Evolutionary conservation across 2,888 invertebrate species (phyloP), one percentile per base, ranked within the genome.

Genomic region (Ormyrus rosae): DNA sequence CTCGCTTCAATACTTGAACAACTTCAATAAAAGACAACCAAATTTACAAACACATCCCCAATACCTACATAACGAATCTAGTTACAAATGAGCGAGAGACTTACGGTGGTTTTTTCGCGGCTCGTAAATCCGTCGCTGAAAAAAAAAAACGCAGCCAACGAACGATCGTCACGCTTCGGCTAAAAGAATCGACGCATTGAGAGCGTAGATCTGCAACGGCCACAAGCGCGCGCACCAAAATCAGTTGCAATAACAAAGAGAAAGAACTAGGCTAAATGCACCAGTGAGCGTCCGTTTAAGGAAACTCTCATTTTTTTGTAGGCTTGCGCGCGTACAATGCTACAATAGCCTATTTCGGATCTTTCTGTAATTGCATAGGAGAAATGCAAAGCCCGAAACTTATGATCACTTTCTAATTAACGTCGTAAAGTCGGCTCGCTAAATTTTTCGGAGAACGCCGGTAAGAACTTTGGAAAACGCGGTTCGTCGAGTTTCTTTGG

Each of bases 71-170:
- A 0, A 34, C 34, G 13, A n/a, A n/a, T 50, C 50, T 13, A 55
- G 56, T 64, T 48, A 72, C 46, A 51, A 72, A 53, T 53, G 56
- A 46, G 45, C 34, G 34, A 8, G 8, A 64, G 64, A 64, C 64
- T 73, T 64, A 73, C 55, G 73, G 56, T 56, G 64, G 65, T 53
- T 56, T 34, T 64, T 73, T 73, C 73, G 13, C 48, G 65, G 73
- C 65, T 74, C 74, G 65, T 67, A 74, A 74, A 48, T 5, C 8
- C 19, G 46, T 10, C 10, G 13, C 6, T 3, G 48, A 8, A 50
- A 60, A 71, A n/a, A 11, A 19, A 60, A 34, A 71, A 70, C 13
- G 56, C 34, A 34, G 4, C 34, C 34, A 70, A 48, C 7, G 58
- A 56, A 51, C 13, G 11, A 10, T 6, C 60, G 50, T 73, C 64